These are phyloP conservation scores for Nematopogon swammerdamellus DNA, from an alignment of 2,888 invertebrate species.

Conservation along the genomic window DNA sequence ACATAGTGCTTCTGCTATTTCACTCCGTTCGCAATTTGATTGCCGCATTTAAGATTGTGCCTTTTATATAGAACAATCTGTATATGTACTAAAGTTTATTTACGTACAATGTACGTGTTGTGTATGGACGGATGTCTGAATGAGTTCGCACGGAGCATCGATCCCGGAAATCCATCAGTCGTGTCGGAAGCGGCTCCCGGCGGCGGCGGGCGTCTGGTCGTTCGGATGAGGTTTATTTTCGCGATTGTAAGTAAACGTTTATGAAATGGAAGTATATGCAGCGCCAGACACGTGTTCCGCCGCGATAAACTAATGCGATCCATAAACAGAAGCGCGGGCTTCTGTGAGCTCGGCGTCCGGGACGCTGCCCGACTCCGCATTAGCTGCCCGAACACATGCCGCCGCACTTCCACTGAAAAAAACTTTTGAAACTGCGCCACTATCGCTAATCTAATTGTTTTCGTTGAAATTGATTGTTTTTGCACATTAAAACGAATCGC, in stretches of 20 bases:
- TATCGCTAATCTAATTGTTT: not conserved
- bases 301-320: not conserved
- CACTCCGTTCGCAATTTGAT: no score
- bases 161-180: not conserved
- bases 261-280: not conserved
- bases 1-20: no score
- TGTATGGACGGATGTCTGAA: no score
- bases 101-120: no score
- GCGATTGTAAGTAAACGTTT: not conserved
- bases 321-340: not conserved
- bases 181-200: not conserved
- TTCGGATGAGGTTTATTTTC: not conserved
- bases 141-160: not conserved
- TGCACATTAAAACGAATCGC: not conserved
- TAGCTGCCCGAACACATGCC: no score
- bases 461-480: not conserved
- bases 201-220: not conserved
- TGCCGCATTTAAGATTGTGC: no score
- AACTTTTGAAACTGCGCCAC: not conserved
- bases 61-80: no score
- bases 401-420: not conserved
- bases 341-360: no score
- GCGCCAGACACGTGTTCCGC: not conserved
- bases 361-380: no score
- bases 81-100: no score